Conservation (phyloP, 2,888 invertebrate species). For the Lapara coniferarum region DNA sequence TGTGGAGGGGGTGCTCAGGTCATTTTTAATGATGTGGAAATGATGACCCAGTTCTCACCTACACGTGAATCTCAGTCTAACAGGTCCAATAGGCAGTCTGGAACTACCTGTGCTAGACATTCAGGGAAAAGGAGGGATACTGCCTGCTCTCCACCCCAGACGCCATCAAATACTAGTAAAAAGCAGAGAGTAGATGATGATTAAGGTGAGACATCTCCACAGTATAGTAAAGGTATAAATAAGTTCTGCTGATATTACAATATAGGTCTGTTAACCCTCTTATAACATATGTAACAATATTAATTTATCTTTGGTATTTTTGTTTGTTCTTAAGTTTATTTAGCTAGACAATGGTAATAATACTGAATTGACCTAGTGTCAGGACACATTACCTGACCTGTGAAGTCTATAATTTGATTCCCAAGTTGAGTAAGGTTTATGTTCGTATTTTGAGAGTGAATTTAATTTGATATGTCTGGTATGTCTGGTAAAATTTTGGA, state of each 20-base stretch:
- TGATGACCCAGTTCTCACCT: conserved; percentile 92
- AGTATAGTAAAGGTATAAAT: background rate
- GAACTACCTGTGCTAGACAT: conserved; percentile 67
- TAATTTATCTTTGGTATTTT: too few relatives aligned
- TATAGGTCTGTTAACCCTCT: background rate
- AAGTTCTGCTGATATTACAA: background rate
- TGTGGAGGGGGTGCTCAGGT: conserved; percentile 97
- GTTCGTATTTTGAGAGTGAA: too few relatives aligned
- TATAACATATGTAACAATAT: too few relatives aligned
- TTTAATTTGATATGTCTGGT: too few relatives aligned
- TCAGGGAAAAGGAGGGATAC: conserved; percentile 74
- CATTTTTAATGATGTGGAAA: conserved; percentile 97
- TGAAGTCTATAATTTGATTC: too few relatives aligned
- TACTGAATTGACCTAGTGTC: too few relatives aligned
- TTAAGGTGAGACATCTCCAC: conserved; percentile 34
- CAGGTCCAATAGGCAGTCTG: conserved; percentile 56
- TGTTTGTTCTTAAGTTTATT: too few relatives aligned
- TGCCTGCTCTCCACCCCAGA: conserved; percentile 68
- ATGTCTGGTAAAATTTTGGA: too few relatives aligned
- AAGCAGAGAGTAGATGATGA: conserved; percentile 75
- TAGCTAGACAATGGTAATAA: too few relatives aligned
- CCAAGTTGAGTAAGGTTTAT: too few relatives aligned
- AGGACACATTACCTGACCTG: too few relatives aligned
- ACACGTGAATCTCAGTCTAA: conserved; percentile 63
- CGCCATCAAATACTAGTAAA: conserved; percentile 75